phyloP scores from a whole-genome alignment of 2,888 invertebrate species.

The Brenthis hecate region DNA sequence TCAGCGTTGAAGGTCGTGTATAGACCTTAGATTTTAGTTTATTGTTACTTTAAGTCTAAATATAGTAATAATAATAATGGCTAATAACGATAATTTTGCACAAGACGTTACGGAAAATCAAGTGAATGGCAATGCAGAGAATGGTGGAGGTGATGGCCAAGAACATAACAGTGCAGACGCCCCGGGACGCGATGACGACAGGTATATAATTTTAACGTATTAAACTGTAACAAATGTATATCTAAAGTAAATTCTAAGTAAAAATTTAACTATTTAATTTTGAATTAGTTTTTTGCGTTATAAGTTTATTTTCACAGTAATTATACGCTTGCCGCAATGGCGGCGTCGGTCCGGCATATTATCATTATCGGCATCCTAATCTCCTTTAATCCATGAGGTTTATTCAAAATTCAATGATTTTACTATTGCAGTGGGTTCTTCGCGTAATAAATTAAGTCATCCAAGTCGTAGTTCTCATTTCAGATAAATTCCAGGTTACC shows the following conservation, averaged over 20 bases:
- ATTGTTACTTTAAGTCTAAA: conserved; percentile 82
- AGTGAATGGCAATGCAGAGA: conserved; percentile 83
- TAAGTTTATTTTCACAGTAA: conserved; percentile 59
- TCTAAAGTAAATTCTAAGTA: conserved; percentile 15
- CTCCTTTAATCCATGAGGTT: conserved; percentile 68
- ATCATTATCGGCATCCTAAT: conserved; percentile 67
- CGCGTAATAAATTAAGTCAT: conserved; percentile 59
- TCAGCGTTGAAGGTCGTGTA: conserved; percentile 78
- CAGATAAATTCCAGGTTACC: conserved; percentile 66
- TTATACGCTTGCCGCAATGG: conserved; percentile 66
- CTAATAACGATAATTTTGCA: conserved; percentile 90
- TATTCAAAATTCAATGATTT: conserved; percentile 74
- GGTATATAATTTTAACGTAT: conserved; percentile 70
- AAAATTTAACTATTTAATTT: conserved; percentile 31
- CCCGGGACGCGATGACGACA: conserved; percentile 91
- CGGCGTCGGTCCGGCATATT: conserved; percentile 74
- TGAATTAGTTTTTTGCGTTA: conserved; percentile 45
- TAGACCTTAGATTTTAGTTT: conserved; percentile 76
- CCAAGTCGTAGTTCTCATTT: conserved; percentile 73
- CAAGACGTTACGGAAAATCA: conserved; percentile 89
- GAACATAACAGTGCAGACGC: conserved; percentile 89
- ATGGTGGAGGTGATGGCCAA: conserved; percentile 86
- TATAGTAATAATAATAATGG: conserved; percentile 79
- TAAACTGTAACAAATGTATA: conserved; percentile 9
- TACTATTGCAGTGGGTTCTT: conserved; percentile 65